Base-by-base conservation (phyloP, 2,113 vertebrate species). In the Scartelaos histophorus region DNA sequence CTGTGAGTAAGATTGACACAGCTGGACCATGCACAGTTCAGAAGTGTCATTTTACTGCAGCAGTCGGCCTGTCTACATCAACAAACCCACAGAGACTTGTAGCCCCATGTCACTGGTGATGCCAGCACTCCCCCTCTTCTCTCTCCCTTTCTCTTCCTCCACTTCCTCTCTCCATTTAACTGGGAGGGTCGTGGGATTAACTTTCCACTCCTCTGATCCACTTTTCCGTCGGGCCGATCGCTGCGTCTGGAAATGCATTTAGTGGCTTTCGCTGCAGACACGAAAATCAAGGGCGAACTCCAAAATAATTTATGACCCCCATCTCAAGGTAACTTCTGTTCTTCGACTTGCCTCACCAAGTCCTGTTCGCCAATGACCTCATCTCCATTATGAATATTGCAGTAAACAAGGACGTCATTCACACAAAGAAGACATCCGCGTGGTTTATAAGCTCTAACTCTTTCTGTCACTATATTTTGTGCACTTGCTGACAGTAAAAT, bases 121-220 rank as follows among this genome's bases (percentile, higher is more conserved):
- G 69, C 85, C 81, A 66, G 65, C 66, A 68, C 57, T 25, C 57
- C 16, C 13, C 51, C 62, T 69, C 67, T 57, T 57, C 12, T 24
- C 13, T 13, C 71, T 66, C 43, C 10, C 69, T 29, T 4, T 29
- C 1, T 16, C 35, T 34, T 62, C 60, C 29, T 17, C 13, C 13
- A 13, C 22, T 13, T 29, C 13, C 29, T 24, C 29, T 17, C 67
- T 46, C 61, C 86, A 61, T 84, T 51, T 68, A 69, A 68, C 79
- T 83, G 74, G 66, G 81, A 79, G 82, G 87, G 88, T 88, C 81
- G 85, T 73, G 73, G 89, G 86, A 88, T 91, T 92, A 88, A 89
- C 87, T 91, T 92, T 89, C 88, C 88, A 83, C 83, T 88, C 79
- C 81, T 81, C 81, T 87, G 89, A 92, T 92, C 86, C 87, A 90